Evolutionary conservation across 2,797 vertebrate species (phyloP).

Genomic region (Clarias pachynema): DNA sequence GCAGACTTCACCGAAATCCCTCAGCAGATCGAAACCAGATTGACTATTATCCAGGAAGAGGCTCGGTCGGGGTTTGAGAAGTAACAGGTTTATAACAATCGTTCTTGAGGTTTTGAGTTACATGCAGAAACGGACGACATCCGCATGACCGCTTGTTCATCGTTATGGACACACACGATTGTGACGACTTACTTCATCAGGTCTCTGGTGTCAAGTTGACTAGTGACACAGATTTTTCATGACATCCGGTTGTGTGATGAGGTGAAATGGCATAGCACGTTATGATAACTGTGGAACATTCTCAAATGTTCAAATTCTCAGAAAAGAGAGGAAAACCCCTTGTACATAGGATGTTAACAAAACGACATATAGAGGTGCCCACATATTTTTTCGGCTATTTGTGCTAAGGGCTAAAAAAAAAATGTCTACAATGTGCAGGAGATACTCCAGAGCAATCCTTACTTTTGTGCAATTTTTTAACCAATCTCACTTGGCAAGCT

Average conservation of each 20-base stretch:
- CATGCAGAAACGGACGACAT: background rate
- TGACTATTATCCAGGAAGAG: background rate
- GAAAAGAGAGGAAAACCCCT: background rate
- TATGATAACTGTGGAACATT: background rate
- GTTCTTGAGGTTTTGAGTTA: background rate
- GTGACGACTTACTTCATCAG: background rate
- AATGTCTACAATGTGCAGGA: background rate
- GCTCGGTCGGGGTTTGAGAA: background rate
- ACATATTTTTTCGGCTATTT: background rate
- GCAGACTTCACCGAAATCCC: background rate
- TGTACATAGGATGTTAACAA: background rate
- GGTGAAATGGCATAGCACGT: background rate
- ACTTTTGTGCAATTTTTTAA: background rate
- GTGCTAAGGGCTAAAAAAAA: background rate
- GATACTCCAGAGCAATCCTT: background rate
- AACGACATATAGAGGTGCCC: background rate
- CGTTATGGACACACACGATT: background rate
- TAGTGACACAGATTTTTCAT: background rate
- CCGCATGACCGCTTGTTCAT: too few species aligned
- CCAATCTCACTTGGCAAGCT: background rate
- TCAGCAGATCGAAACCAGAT: background rate
- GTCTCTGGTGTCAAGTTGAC: background rate
- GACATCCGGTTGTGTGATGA: background rate
- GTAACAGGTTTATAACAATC: background rate
- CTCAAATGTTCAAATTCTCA: background rate